phyloP scores from a whole-genome alignment of 2,797 vertebrate species.

The Anolis apletophallus region DNA sequence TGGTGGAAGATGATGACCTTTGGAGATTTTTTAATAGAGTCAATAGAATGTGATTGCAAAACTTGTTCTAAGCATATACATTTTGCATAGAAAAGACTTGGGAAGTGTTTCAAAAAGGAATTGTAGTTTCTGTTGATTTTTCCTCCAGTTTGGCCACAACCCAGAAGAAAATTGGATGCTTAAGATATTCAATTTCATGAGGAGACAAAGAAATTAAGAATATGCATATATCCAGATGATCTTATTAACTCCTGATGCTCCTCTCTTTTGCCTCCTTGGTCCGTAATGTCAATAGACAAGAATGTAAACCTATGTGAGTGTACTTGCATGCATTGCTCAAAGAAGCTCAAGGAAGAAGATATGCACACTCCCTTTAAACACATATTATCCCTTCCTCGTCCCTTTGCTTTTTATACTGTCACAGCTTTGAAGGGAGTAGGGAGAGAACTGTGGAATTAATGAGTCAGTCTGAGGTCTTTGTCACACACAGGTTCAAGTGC shows the following conservation, averaged over 20 bases:
- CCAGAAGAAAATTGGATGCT: background rate
- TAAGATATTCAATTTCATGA: background rate
- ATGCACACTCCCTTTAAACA: background rate
- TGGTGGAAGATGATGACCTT: slow-evolving; percentile 59
- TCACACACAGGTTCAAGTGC: background rate
- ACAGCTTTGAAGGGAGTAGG: background rate
- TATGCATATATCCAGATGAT: no score
- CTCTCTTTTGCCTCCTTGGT: background rate
- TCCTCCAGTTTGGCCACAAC: slow-evolving; percentile 50
- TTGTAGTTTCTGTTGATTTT: slow-evolving; percentile 2
- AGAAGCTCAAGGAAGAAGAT: background rate
- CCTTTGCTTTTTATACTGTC: background rate
- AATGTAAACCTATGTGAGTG: background rate
- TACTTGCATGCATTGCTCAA: background rate
- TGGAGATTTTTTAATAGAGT: slow-evolving; percentile 65
- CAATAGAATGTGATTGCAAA: slow-evolving; percentile 57
- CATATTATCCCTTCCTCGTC: background rate
- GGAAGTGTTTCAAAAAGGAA: slow-evolving; percentile 53
- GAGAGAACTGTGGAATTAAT: background rate
- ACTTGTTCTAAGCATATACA: background rate
- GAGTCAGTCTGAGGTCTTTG: background rate
- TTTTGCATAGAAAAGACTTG: slow-evolving; percentile 51
- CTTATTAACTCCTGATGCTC: background rate
- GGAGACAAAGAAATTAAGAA: background rate
- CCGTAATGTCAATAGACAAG: background rate